These are phyloP conservation scores for Steinernema hermaphroditum DNA, from an alignment of 2,888 invertebrate genomes.

Conservation along the genomic window DNA sequence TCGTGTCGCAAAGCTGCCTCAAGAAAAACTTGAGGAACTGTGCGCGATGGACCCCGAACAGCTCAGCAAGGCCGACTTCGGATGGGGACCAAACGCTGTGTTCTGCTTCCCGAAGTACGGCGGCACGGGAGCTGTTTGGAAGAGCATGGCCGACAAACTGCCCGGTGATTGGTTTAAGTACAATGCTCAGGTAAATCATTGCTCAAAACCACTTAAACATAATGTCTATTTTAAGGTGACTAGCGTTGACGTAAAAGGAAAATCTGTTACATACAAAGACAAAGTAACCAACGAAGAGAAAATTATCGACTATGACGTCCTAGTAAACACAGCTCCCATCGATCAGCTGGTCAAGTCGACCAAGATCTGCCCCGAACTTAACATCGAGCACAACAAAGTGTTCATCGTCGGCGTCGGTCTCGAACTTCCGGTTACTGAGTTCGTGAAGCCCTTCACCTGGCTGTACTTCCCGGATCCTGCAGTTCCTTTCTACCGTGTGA, in stretches of 20 bases:
- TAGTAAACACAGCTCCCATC: slow-evolving; percentile 62
- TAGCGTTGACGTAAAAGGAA: slow-evolving; percentile 47
- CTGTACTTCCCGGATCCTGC: slow-evolving; percentile 64
- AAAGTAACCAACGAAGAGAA: slow-evolving; percentile 40
- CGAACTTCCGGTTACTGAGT: slow-evolving; percentile 60
- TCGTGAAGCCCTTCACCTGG: slow-evolving; percentile 63
- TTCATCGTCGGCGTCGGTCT: slow-evolving; percentile 65
- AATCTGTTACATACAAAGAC: slow-evolving; percentile 48
- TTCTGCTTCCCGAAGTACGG: slow-evolving; percentile 66
- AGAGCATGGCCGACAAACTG: slow-evolving; percentile 59
- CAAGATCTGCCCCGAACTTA: slow-evolving; percentile 53
- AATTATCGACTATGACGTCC: slow-evolving; percentile 54
- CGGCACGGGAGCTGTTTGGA: slow-evolving; percentile 66
- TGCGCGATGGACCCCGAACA: slow-evolving; percentile 62
- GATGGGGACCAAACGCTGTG: slow-evolving; percentile 65
- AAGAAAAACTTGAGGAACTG: slow-evolving; percentile 63
- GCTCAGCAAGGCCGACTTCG: slow-evolving; percentile 63
- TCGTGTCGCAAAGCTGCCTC: slow-evolving; percentile 64
- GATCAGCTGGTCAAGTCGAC: slow-evolving; percentile 61
- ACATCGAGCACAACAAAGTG: slow-evolving; percentile 61
- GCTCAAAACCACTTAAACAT: neutral
- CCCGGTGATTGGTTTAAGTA: slow-evolving; percentile 61
- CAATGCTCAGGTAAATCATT: slow-evolving; percentile 47
- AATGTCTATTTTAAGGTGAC: slow-evolving; percentile 42
- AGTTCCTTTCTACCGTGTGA: slow-evolving; percentile 65